These are phyloP conservation scores for Herminia tarsipennalis DNA, from an alignment of 2,888 invertebrate species.

Conservation along the genomic window DNA sequence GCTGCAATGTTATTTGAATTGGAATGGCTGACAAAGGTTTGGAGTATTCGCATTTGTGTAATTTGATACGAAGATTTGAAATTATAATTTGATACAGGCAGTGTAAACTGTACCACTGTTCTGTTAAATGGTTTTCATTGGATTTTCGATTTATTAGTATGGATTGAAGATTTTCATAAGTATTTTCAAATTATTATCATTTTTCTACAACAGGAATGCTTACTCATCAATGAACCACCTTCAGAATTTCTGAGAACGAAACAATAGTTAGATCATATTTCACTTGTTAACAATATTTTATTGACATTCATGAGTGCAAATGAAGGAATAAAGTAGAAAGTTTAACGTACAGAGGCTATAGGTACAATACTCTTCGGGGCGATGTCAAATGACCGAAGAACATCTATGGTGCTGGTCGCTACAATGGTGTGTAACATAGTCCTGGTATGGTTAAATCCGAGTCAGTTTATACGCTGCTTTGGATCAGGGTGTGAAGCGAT, in stretches of 20 bases:
- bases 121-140: no score
- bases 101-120: no score
- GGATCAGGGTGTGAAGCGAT: conserved; percentile 47
- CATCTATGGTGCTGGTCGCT: conserved; percentile 43
- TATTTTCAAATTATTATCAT: neutral
- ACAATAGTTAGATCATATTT: neutral
- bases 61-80: no score
- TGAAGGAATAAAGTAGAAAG: conserved; percentile 33
- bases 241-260: no score
- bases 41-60: no score
- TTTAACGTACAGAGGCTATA: conserved; percentile 35
- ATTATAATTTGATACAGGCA: no score
- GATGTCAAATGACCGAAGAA: conserved; percentile 41
- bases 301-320: conserved; percentile 42
- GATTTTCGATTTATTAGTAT: no score
- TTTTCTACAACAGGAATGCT: neutral
- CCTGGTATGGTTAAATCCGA: conserved; percentile 45
- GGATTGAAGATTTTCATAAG: neutral
- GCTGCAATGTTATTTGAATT: neutral
- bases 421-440: conserved; percentile 46
- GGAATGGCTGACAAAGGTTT: neutral
- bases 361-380: conserved; percentile 38
- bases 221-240: neutral
- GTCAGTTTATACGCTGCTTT: conserved; percentile 48
- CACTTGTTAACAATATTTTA: conserved; percentile 26